A percentile compares a stretch with the other conserved stretches of the same genome.
phyloP scores from a whole-genome alignment of 1,140 invertebrate genomes.

The Euschistus heros region DNA sequence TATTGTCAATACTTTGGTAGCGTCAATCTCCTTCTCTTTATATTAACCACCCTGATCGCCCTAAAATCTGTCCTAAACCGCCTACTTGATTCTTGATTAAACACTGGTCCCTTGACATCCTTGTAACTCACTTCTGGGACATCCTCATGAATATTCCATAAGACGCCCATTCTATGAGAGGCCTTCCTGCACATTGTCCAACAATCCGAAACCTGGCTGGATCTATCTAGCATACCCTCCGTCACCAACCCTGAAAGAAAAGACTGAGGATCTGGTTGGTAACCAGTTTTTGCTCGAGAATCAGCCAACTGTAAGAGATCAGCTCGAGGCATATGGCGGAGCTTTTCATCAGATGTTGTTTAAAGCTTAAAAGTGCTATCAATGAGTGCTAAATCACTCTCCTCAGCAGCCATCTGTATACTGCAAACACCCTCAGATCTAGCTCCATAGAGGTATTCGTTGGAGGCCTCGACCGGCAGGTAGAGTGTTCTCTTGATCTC shows the following conservation, averaged over 20 bases:
- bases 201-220: neutral
- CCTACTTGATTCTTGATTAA: too few relatives aligned
- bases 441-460: too few relatives aligned
- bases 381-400: neutral
- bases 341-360: neutral
- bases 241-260: neutral
- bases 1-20: too few relatives aligned
- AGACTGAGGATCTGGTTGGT: too few relatives aligned
- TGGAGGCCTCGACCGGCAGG: too few relatives aligned
- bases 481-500: too few relatives aligned
- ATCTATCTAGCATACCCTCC: neutral
- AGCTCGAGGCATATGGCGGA: neutral
- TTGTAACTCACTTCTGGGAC: too few relatives aligned
- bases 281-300: neutral
- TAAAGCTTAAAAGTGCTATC: neutral
- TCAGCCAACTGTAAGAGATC: neutral
- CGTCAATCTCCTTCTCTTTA: too few relatives aligned
- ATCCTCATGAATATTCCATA: neutral
- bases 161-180: neutral
- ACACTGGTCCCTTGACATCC: too few relatives aligned
- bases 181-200: neutral
- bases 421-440: too few relatives aligned
- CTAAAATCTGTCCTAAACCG: too few relatives aligned
- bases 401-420: conserved; percentile 10
- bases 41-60: too few relatives aligned